Conservation (phyloP, 2,113 vertebrate genomes). For the Regulus satrapa region DNA sequence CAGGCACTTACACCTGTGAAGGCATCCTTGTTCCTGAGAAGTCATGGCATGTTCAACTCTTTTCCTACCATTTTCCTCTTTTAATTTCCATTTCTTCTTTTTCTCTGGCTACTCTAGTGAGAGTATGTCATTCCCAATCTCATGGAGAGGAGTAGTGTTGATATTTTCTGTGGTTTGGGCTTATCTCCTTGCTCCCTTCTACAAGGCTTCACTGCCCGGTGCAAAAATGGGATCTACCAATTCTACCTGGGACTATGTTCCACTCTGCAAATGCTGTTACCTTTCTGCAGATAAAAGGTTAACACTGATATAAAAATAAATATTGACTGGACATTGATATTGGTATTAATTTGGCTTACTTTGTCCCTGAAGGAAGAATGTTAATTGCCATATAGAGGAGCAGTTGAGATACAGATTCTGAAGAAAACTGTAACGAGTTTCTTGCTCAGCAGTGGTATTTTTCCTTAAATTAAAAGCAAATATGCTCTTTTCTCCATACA, state of each 20-base stretch:
- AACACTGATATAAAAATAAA: not conserved
- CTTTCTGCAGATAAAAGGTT: not conserved
- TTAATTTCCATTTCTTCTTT: no score
- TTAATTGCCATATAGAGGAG: not conserved
- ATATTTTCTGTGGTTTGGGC: not conserved
- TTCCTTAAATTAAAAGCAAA: not conserved
- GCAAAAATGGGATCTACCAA: not conserved
- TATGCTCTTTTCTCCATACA: not conserved
- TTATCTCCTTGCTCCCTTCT: not conserved
- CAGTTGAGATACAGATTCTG: not conserved
- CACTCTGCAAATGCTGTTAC: not conserved
- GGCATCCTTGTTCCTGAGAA: not conserved
- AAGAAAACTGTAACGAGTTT: not conserved
- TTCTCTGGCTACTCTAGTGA: not conserved
- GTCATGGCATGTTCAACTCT: not conserved
- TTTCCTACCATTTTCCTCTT: not conserved
- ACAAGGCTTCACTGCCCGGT: not conserved
- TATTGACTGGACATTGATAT: not conserved
- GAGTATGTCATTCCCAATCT: not conserved
- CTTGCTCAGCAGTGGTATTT: not conserved
- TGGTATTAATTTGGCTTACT: not conserved
- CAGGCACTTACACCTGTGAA: not conserved
- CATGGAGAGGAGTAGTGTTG: fast-evolving
- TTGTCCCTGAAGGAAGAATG: not conserved
- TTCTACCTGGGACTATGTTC: not conserved